A percentile compares a stretch with the other conserved stretches of the same genome.
phyloP scores from a whole-genome alignment of 2,797 vertebrate genomes.

The Crax fasciolata region DNA sequence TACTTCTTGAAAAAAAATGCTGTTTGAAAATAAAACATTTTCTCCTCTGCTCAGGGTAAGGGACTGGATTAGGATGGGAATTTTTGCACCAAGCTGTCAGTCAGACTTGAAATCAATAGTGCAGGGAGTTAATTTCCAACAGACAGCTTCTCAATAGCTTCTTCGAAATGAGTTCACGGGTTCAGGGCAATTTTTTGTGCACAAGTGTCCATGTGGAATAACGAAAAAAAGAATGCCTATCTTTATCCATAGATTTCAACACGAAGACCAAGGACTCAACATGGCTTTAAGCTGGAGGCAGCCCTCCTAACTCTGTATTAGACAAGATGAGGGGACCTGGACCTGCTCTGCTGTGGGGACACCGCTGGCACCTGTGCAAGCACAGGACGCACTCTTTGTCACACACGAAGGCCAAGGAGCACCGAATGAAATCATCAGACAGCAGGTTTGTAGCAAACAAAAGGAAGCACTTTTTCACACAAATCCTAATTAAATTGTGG shows the following conservation, averaged over 20 bases:
- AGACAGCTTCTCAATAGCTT: constrained; percentile 8
- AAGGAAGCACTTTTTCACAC: constrained; percentile 49
- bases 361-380: background rate
- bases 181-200: constrained; percentile 22
- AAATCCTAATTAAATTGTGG: constrained; percentile 12
- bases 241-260: background rate
- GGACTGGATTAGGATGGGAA: background rate
- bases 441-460: background rate
- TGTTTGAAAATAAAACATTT: background rate
- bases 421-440: constrained; percentile 12
- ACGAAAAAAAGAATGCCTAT: background rate
- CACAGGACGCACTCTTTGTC: background rate
- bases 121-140: constrained; percentile 27
- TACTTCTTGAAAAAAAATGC: background rate
- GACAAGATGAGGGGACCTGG: background rate
- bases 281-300: background rate
- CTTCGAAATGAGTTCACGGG: constrained; percentile 21
- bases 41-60: background rate
- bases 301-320: background rate
- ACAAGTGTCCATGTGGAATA: background rate
- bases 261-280: background rate
- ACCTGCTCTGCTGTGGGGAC: background rate
- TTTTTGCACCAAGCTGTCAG: constrained; percentile 8
- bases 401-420: background rate
- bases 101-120: constrained; percentile 1